phyloP scores from a whole-genome alignment of 2,113 vertebrate species.

The Balaeniceps rex region DNA sequence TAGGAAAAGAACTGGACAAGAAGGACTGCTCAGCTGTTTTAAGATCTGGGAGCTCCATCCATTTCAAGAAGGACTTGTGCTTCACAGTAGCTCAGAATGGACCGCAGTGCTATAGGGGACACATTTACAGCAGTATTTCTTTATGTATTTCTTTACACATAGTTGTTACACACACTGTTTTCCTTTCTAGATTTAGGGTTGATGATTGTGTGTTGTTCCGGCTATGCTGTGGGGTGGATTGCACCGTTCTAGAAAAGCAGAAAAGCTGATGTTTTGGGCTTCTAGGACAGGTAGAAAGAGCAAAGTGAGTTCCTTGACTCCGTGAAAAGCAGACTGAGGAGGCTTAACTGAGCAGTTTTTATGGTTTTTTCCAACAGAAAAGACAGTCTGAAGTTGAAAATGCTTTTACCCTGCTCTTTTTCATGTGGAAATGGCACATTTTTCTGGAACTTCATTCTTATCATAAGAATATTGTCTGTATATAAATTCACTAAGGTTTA shows the following conservation, averaged over 20 bases:
- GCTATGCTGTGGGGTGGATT: background rate
- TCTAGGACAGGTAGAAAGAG: background rate
- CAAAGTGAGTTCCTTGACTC: background rate
- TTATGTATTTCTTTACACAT: background rate
- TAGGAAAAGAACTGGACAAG: background rate
- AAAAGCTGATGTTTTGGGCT: background rate
- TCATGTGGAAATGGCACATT: background rate
- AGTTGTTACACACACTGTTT: accelerated
- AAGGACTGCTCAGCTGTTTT: background rate
- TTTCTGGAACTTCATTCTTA: background rate
- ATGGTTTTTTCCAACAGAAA: background rate
- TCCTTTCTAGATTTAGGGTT: background rate
- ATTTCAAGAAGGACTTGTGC: background rate
- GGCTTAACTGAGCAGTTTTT: background rate
- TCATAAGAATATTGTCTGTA: background rate
- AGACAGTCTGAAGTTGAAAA: background rate
- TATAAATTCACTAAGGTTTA: background rate
- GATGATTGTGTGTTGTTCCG: accelerated
- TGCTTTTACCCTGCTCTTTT: background rate
- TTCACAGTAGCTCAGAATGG: background rate
- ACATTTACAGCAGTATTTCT: background rate
- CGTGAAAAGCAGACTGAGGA: background rate
- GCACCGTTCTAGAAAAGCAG: background rate
- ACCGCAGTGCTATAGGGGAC: background rate
- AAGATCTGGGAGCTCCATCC: background rate